Evolutionary conservation across 2,888 invertebrate genomes (phyloP).

Genomic region (Pristionchus exspectatus): DNA sequence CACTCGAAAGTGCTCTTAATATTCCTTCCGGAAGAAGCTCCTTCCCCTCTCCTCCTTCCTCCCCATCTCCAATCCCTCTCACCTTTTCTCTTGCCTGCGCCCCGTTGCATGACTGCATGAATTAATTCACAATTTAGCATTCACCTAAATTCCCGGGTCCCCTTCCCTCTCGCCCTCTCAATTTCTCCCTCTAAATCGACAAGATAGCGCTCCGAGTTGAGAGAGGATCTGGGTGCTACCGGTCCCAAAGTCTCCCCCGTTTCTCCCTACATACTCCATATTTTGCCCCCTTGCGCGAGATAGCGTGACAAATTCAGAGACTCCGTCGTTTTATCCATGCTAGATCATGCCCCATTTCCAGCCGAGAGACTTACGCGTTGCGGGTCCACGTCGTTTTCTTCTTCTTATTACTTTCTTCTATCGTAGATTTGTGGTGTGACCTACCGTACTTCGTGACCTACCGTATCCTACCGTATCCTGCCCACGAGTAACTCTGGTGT

Average conservation of each 20-base stretch:
- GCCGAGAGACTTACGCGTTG: not conserved
- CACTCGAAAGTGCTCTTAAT: not conserved
- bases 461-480: not conserved
- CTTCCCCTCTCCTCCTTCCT: not conserved
- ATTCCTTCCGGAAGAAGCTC: conserved; percentile 20
- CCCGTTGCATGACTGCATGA: not conserved
- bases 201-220: not conserved
- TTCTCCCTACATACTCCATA: no score
- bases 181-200: not conserved
- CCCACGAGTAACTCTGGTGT: conserved; percentile 1
- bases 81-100: conserved; percentile 2
- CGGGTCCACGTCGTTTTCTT: not conserved
- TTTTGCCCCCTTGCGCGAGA: not conserved
- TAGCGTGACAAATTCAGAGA: not conserved
- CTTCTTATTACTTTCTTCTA: not conserved
- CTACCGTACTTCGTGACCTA: not conserved
- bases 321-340: not conserved
- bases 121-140: not conserved
- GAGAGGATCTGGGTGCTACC: not conserved
- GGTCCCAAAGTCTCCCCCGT: no score
- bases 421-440: conserved; percentile 6
- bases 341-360: not conserved
- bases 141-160: not conserved
- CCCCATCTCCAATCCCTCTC: conserved; percentile 32
- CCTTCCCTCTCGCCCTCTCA: not conserved